Percentiles rank a stretch among this genome's conserved stretches.
phyloP scores from a whole-genome alignment of 2,888 invertebrate genomes.

The Lycocerus yunnanus region DNA sequence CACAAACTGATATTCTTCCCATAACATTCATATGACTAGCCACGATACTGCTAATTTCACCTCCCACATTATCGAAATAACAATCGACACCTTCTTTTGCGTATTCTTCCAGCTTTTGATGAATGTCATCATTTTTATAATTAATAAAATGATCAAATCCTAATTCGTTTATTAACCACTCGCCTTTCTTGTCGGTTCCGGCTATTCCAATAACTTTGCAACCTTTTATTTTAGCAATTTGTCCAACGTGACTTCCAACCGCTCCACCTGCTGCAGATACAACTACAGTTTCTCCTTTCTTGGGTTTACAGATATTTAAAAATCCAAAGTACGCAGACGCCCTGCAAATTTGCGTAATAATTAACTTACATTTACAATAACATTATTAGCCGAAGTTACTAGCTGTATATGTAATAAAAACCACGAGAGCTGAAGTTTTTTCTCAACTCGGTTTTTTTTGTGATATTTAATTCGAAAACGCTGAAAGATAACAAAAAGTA shows the following conservation, averaged over 20 bases:
- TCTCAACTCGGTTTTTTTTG: no score
- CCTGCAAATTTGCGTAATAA: constrained; percentile 50
- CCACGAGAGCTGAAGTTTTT: no score
- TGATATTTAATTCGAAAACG: no score
- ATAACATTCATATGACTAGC: constrained; percentile 66
- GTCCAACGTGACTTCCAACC: constrained; percentile 77
- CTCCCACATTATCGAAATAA: constrained; percentile 81
- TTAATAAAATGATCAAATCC: constrained; percentile 74
- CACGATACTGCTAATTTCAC: constrained; percentile 64
- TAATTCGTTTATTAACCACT: constrained; percentile 66
- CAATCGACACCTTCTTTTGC: constrained; percentile 75
- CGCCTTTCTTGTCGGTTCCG: constrained; percentile 72
- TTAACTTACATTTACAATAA: not conserved
- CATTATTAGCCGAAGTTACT: no score
- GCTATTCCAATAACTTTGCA: constrained; percentile 73
- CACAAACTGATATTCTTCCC: constrained; percentile 69
- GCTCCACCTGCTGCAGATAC: constrained; percentile 80
- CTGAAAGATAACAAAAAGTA: no score
- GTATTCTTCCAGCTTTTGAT: constrained; percentile 60
- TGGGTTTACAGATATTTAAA: constrained; percentile 71
- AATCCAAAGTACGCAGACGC: constrained; percentile 79
- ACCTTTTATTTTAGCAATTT: constrained; percentile 76
- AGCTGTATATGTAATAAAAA: no score
- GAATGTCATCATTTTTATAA: constrained; percentile 67
- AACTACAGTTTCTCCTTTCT: constrained; percentile 73